These are phyloP conservation scores for Bradysia coprophila DNA, from an alignment of 1,140 invertebrate genomes.

Conservation along the genomic window DNA sequence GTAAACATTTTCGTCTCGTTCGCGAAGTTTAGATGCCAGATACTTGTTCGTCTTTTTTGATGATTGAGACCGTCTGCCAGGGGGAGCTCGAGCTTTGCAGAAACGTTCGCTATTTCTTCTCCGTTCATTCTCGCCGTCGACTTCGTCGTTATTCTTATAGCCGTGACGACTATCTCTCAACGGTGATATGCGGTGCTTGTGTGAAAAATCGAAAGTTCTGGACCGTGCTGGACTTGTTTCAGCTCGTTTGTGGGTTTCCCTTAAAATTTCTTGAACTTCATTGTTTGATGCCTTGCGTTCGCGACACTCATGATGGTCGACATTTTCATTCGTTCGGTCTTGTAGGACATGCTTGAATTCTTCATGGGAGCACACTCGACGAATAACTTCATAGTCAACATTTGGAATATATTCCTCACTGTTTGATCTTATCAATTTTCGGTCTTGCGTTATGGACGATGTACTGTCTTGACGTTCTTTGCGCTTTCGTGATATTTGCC, in stretches of 20 bases:
- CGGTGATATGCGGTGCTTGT: conserved; percentile 11
- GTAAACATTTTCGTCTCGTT: conserved; percentile 15
- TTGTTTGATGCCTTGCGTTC: not conserved
- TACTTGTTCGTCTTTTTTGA: conserved; percentile 13
- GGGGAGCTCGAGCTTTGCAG: conserved; percentile 20
- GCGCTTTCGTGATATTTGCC: conserved; percentile 39
- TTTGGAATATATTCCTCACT: conserved; percentile 38
- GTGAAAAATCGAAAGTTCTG: conserved; percentile 1
- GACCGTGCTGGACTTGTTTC: conserved; percentile 20
- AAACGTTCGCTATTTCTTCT: conserved; percentile 11
- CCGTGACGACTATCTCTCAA: conserved; percentile 7
- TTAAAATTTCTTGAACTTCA: conserved; percentile 1
- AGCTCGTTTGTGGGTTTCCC: conserved; percentile 5
- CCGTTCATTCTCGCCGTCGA: conserved; percentile 27
- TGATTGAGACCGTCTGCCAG: conserved; percentile 16
- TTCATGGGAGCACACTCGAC: conserved; percentile 40
- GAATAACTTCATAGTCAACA: conserved; percentile 24
- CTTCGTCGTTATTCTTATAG: conserved; percentile 23
- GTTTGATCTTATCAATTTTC: conserved; percentile 57
- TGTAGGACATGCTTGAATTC: conserved; percentile 35
- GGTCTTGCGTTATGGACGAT: conserved; percentile 41
- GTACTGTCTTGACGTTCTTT: conserved; percentile 54
- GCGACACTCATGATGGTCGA: not conserved
- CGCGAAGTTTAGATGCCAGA: conserved; percentile 9
- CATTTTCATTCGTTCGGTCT: not conserved